Evolutionary conservation across 2,113 vertebrate species (phyloP).

Genomic region (Stigmatopora argus): DNA sequence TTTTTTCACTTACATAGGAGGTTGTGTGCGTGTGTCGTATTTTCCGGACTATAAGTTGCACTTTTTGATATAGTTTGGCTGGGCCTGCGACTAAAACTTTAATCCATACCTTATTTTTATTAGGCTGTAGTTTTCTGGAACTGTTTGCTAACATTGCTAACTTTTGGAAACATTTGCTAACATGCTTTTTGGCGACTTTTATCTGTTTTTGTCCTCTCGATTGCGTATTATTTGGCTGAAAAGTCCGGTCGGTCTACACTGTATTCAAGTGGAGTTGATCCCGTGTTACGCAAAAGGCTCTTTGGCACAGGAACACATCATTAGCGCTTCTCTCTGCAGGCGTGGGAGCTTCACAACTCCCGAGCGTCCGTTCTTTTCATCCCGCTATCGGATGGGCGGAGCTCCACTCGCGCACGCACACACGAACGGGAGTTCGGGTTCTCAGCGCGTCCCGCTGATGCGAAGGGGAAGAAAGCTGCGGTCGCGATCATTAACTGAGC

Average conservation of each 20-base stretch:
- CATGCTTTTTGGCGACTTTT: too few relatives aligned
- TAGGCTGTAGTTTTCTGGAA: too few relatives aligned
- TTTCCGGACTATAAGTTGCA: too few relatives aligned
- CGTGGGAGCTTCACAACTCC: constrained; percentile 36
- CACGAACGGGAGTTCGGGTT: constrained; percentile 24
- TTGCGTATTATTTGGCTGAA: too few relatives aligned
- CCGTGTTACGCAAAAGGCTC: constrained; percentile 41
- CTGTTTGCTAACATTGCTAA: too few relatives aligned
- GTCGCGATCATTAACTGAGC: constrained; percentile 68
- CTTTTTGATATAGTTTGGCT: too few relatives aligned
- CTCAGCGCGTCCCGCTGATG: constrained; percentile 61
- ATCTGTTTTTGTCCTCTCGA: too few relatives aligned
- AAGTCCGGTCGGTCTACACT: constrained; percentile 5
- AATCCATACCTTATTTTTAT: too few relatives aligned
- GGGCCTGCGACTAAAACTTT: too few relatives aligned
- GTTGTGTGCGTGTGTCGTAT: too few relatives aligned
- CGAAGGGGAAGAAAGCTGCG: constrained; percentile 64
- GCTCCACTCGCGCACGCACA: constrained; percentile 20
- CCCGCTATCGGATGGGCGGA: constrained; percentile 53
- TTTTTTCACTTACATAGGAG: too few relatives aligned
- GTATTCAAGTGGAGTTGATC: neutral
- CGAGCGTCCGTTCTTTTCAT: constrained; percentile 32
- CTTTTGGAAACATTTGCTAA: too few relatives aligned
- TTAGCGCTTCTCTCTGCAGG: constrained; percentile 43
- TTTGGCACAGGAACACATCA: constrained; percentile 13